These are phyloP conservation scores for Tragelaphus strepsiceros DNA, from an alignment of 2,113 vertebrate species.

Conservation along the genomic window DNA sequence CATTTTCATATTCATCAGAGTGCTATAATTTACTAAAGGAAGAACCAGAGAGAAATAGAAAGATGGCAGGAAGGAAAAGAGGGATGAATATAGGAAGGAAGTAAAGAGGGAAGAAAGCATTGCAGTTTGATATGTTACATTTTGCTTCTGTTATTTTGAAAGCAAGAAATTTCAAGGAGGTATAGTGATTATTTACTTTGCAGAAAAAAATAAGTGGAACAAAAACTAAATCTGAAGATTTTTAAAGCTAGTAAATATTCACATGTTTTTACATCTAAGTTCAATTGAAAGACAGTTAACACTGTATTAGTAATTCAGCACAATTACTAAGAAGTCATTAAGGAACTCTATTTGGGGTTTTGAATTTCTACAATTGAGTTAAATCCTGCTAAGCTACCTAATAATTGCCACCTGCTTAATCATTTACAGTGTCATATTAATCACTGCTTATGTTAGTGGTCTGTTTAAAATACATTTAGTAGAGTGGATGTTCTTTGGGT, in stretches of 20 bases:
- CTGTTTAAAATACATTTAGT: not conserved
- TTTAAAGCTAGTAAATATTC: not conserved
- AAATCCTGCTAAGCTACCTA: constrained; percentile 44
- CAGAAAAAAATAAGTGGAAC: not conserved
- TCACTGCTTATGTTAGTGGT: constrained; percentile 15
- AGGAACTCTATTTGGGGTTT: not conserved
- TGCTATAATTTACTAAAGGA: not conserved
- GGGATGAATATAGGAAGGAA: not conserved
- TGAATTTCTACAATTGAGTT: not conserved
- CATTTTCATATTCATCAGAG: not conserved
- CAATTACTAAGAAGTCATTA: constrained; percentile 17
- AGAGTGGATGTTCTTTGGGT: not conserved
- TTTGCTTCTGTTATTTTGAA: constrained; percentile 58
- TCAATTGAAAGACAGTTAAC: not conserved
- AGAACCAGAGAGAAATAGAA: not conserved
- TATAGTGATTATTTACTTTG: constrained; percentile 1
- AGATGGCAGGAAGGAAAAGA: not conserved
- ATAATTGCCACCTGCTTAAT: constrained; percentile 28
- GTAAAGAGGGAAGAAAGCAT: not conserved
- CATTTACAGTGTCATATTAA: constrained; percentile 29
- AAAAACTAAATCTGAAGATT: constrained; percentile 11
- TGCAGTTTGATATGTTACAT: constrained; percentile 40
- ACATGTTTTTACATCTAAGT: not conserved
- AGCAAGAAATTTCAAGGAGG: not conserved
- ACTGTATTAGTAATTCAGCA: not conserved